Base-by-base conservation (phyloP, 2,113 vertebrate genomes). In the Halichoerus grypus region DNA sequence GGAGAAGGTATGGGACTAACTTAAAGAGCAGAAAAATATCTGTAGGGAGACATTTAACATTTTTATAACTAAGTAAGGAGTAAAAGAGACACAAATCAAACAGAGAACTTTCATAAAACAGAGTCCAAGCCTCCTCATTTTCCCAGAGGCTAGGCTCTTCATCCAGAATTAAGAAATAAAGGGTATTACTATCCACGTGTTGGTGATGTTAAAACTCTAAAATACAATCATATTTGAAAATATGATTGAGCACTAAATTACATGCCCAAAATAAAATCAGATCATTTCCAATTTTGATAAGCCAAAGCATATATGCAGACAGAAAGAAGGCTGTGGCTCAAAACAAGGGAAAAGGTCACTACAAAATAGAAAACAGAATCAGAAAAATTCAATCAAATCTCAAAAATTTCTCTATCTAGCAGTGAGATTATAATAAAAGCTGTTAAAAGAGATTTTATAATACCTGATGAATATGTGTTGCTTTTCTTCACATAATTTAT, bases 171-270 rank as follows among this genome's bases (percentile, higher is more conserved):
- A 90, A 90, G 24, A 65, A 8, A 92, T 71, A 61, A 89, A 83
- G 49, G 2, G 31, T 39, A 46, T 86, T 96, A 85, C 77, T 59
- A 82, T 12, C 19, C 24, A 89, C 24, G 21, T 69, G 9, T 49
- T 93, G 63, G n/a, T 84, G 80, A 63, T 46, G 13, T 72, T 77
- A 93, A 91, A 85, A n/a, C 24, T 96, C 83, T 79, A 71, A 96
- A 94, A 81, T 69, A 33, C 8, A 95, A 9, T n/a, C 26, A 76
- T 51, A 88, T 28, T 82, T 67, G 63, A 85, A 94, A 65, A 55
- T 51, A 72, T 16, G 88, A 55, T 0, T 81, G 61, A 89, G 59
- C 19, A 92, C 11, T 81, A 95, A 95, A 79, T 55, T 94, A 72
- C 10, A 90, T 72, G 61, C 11, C 42, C 14, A 82, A 89, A 80